phyloP scores from a whole-genome alignment of 2,797 vertebrate genomes.

The Coreius guichenoti region DNA sequence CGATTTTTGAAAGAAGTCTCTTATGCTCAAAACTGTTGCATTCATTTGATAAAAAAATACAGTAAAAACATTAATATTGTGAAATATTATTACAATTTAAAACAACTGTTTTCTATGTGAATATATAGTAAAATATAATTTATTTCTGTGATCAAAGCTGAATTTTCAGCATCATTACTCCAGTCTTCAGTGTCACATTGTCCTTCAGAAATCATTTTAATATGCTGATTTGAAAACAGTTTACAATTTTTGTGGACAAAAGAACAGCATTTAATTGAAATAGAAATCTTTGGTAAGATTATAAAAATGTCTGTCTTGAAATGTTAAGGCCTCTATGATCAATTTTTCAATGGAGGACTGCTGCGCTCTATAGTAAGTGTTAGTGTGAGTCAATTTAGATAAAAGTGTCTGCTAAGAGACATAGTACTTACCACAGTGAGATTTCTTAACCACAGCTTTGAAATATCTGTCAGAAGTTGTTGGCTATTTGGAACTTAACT shows the following conservation, averaged over 20 bases:
- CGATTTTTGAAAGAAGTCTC: background rate
- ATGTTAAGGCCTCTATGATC: background rate
- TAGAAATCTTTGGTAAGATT: too few relatives aligned
- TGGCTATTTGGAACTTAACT: background rate
- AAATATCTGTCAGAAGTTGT: background rate
- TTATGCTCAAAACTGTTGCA: background rate
- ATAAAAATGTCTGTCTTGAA: background rate
- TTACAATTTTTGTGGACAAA: too few relatives aligned
- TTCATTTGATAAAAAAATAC: background rate
- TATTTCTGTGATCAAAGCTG: too few relatives aligned
- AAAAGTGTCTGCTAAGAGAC: background rate
- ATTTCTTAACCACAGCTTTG: conserved; percentile 18
- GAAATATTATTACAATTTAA: background rate
- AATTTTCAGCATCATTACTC: too few relatives aligned
- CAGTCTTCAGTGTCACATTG: too few relatives aligned
- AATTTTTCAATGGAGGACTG: background rate
- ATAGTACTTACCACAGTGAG: background rate
- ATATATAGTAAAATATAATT: background rate
- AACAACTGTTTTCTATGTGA: background rate
- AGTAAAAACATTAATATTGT: background rate
- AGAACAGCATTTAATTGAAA: too few relatives aligned
- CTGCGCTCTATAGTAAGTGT: background rate
- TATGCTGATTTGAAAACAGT: too few relatives aligned
- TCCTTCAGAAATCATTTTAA: too few relatives aligned
- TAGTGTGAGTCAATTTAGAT: background rate